Conservation (phyloP, 1,140 invertebrate genomes). For the Ylistrum balloti region DNA sequence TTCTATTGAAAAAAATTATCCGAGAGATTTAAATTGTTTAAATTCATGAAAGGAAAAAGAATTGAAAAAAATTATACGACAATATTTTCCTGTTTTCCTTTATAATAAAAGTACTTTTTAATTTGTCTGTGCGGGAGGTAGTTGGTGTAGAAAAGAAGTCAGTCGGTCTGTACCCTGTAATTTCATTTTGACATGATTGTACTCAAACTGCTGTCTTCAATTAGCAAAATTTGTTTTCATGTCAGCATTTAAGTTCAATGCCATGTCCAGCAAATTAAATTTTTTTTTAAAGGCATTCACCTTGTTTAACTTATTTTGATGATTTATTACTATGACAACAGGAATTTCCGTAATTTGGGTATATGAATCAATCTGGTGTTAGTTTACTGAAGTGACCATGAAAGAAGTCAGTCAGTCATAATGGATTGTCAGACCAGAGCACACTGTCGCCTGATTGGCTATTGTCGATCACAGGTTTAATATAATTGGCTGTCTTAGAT, state of each 20-base stretch:
- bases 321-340: not conserved
- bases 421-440: not conserved
- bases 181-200: not conserved
- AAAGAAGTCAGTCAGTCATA: not conserved
- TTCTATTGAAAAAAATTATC: no score
- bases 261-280: not conserved
- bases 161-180: not conserved
- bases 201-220: not conserved
- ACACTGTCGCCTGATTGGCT: not conserved
- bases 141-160: not conserved
- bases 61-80: not conserved
- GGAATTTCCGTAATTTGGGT: not conserved
- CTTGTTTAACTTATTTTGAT: not conserved
- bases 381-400: conserved; percentile 19
- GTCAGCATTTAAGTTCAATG: not conserved
- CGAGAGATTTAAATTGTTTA: not conserved
- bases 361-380: conserved; percentile 4
- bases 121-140: not conserved
- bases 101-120: not conserved
- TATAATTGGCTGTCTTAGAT: not conserved
- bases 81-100: not conserved
- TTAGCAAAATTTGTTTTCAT: not conserved
- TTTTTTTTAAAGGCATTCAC: not conserved
- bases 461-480: not conserved
- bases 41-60: not conserved